Evolutionary conservation across 2,113 vertebrate species (phyloP), one percentile per base, ranked within the genome.

Genomic region (Collichthys lucidus): DNA sequence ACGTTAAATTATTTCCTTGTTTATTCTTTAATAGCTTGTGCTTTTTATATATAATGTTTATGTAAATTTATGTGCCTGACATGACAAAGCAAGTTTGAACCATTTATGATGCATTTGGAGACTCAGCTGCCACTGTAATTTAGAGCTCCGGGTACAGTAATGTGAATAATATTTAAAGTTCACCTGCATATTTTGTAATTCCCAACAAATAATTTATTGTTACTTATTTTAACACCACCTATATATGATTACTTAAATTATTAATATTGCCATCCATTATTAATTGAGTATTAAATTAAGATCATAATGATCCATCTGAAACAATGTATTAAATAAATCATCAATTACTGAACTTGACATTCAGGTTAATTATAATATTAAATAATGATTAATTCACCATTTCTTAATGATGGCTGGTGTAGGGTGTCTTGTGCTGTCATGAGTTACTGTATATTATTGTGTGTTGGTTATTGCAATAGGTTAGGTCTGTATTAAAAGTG

Each of bases 331-430:
- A 24, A 31, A 31, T 66, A 26, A 49, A 63, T 29, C 16, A 35
- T 70, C 3, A 68, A 65, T 57, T 17, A 66, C 8, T 70, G 31
- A 24, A 22, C 9, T 47, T 6, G 0, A 44, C 65, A 44, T 53
- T 20, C 47, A 44, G 19, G 55, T 77, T 62, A 78, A 65, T 62
- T 55, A 20, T 52, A 12, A 71, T 77, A 83, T 79, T 78, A 88
- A 89, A 88, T 80, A 77, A 79, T 60, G 80, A 93, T 85, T 87
- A 87, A 59, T 86, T 87, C 83, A 91, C 90, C 67, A 74, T 75
- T 63, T 69, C 1, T 64, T 15, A 65, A n/a, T 68, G 31, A 71
- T 16, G 57, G 60, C 49, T 80, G 61, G 44, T 89, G 26, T 81
- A 12, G 67, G 42, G 40, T 70, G 26, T 82, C 59, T 65, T 46